Base-by-base conservation (phyloP, 2,888 invertebrate genomes). In the Phlogophora meticulosa region DNA sequence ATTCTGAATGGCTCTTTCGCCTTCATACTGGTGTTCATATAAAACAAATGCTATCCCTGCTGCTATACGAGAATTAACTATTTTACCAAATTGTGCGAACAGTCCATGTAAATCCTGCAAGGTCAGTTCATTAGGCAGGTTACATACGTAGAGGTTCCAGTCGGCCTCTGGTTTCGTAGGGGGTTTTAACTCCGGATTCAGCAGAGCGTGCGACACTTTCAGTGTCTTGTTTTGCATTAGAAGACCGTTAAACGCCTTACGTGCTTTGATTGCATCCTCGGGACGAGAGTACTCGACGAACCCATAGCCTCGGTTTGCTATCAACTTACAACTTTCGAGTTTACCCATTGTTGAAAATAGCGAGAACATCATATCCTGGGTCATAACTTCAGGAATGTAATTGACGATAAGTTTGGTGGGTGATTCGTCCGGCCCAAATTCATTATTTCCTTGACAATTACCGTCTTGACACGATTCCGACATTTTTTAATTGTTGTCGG, bases 401-500 rank as follows among this genome's bases (percentile, higher is more conserved):
- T 96, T 96, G 91, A 96, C 94, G 90, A 96, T 96, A 92, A 96
- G 95, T 92, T 96, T 96, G 82, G 96, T 96, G 85, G 95, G 95
- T 90, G 96, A 96, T 94, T 96, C 96, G 85, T 95, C 95, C 83
- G 95, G 92, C 88, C 95, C 93, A 94, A 90, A 94, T 93, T 96
- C 95, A 91, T 91, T 94, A 94, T 88, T 94, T 94, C 94, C 95
- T 91, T 95, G 95, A 95, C 95, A 95, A 95, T 94, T 95, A 95
- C 93, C 95, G 94, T 95, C 95, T 93, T 96, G 95, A 96, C 95
- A 96, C 95, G 95, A 95, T 94, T 95, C 95, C 95, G 95, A 95
- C 95, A 96, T 96, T 96, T 95, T 95, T 95, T 95, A 96, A 95
- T 95, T 95, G 95, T 95, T 96, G 95, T 94, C 94, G 93, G 92